These are phyloP conservation scores for Hydrolagus colliei DNA, from an alignment of 2,797 vertebrate genomes.

Conservation along the genomic window DNA sequence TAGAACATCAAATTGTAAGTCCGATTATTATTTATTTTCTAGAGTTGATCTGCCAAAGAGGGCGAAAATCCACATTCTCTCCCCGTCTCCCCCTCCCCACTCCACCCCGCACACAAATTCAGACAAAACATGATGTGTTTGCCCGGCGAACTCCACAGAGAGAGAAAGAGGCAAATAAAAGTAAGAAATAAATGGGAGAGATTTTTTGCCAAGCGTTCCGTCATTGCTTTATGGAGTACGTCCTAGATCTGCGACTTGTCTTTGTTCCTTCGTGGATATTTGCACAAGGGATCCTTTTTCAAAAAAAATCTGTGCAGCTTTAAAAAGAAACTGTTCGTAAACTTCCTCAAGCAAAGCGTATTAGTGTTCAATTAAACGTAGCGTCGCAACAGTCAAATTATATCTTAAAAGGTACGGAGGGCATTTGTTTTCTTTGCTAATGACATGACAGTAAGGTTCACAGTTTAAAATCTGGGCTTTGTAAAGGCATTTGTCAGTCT, in stretches of 20 bases:
- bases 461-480: constrained; percentile 85
- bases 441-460: constrained; percentile 78
- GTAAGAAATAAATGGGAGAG: no score
- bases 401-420: constrained; percentile 59
- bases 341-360: constrained; percentile 46
- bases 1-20: no score
- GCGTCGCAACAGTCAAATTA: constrained; percentile 48
- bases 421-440: constrained; percentile 59
- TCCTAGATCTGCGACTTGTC: constrained; percentile 44
- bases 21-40: no score
- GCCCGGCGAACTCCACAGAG: no score
- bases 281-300: constrained; percentile 37
- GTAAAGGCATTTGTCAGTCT: constrained; percentile 83
- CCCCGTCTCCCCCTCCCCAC: no score
- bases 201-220: constrained; percentile 37
- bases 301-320: constrained; percentile 41
- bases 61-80: no score
- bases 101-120: no score
- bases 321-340: constrained; percentile 46
- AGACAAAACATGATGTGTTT: no score
- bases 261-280: constrained; percentile 50
- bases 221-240: constrained; percentile 45
- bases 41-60: no score
- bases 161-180: no score
- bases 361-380: constrained; percentile 41